Conservation (phyloP, 2,113 vertebrate species). For the Sinocyclocheilus maitianheensis region DNA sequence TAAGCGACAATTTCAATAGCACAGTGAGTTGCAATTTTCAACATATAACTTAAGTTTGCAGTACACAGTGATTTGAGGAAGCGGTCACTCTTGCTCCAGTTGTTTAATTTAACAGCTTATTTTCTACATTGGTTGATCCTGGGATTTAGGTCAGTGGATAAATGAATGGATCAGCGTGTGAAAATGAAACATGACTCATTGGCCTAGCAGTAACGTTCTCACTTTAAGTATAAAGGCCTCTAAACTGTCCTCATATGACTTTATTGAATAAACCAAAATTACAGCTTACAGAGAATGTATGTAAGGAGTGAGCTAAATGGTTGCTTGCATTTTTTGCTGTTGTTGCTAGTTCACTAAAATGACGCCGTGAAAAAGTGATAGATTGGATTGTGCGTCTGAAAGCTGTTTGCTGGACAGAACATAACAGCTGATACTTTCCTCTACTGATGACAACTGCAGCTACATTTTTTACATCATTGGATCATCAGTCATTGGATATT, state of each 20-base stretch:
- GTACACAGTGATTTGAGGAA: background rate
- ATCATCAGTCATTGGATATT: background rate
- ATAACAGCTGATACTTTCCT: background rate
- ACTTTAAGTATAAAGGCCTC: background rate
- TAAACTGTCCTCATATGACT: background rate
- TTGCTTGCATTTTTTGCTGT: background rate
- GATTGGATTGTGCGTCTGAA: background rate
- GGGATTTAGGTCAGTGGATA: background rate
- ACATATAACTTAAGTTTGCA: background rate
- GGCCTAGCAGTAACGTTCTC: background rate
- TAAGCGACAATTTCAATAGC: background rate
- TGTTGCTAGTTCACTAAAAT: background rate
- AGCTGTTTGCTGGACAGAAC: background rate
- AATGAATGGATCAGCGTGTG: background rate
- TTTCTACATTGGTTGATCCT: background rate
- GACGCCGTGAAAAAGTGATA: background rate
- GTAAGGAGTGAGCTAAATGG: too few species aligned
- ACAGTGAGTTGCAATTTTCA: background rate
- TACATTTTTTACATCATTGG: background rate
- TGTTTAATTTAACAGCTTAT: background rate
- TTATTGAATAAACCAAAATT: constrained; percentile 1
- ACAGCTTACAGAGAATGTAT: background rate
- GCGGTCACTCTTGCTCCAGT: background rate
- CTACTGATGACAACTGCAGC: background rate
- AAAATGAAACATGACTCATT: background rate